phyloP scores from a whole-genome alignment of 2,797 vertebrate genomes.

The Notolepis coatsorum region DNA sequence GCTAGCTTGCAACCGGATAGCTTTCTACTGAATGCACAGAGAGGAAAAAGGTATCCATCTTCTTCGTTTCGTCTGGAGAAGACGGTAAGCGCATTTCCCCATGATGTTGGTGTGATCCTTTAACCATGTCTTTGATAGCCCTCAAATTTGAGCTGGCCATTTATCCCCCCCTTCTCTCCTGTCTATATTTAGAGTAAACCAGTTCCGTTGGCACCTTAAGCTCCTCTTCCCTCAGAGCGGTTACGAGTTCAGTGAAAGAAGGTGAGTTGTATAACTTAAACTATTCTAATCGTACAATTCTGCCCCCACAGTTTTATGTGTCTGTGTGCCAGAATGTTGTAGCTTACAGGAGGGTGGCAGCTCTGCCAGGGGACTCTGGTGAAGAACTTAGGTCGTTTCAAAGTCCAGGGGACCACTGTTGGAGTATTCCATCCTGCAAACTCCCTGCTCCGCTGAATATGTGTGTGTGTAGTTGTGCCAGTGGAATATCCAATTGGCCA shows the following conservation, averaged over 20 bases:
- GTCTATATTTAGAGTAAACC: conserved; percentile 83
- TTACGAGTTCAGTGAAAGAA: conserved; percentile 86
- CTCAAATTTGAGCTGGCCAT: background rate
- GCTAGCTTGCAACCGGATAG: too few relatives aligned
- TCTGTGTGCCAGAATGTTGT: background rate
- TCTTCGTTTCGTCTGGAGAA: too few relatives aligned
- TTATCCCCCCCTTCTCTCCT: conserved; percentile 38
- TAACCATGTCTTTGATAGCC: background rate
- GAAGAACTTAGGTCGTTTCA: background rate
- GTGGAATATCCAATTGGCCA: background rate
- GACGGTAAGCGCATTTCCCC: too few relatives aligned
- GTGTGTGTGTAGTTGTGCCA: background rate
- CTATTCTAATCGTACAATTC: background rate
- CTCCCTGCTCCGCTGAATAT: background rate
- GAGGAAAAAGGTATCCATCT: too few relatives aligned
- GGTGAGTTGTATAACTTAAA: conserved; percentile 74
- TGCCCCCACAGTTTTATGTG: background rate
- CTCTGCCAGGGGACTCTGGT: background rate
- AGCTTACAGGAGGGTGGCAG: background rate
- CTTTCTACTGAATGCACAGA: too few relatives aligned
- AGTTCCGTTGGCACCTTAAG: conserved; percentile 93
- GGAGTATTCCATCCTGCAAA: background rate
- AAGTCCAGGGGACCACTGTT: background rate
- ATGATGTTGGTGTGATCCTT: conserved; percentile 15
- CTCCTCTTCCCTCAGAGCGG: conserved; percentile 90